A percentile compares a stretch with the other conserved stretches of the same genome.
Evolutionary conservation across 2,113 vertebrate species (phyloP).

Genomic region (Peucedramus taeniatus): DNA sequence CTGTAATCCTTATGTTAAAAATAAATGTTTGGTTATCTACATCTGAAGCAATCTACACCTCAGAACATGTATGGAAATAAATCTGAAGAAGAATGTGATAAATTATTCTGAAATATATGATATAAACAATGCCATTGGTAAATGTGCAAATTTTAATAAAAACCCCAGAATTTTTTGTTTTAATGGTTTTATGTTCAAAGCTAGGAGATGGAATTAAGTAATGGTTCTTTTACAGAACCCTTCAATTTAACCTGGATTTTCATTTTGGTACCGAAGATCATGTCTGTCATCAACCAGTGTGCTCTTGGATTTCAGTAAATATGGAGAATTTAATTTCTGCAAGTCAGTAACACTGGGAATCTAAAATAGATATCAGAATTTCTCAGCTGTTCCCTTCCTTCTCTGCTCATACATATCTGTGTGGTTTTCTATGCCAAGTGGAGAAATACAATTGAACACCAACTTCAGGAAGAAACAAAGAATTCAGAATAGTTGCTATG

Average conservation of each 20-base stretch:
- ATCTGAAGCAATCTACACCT: not conserved
- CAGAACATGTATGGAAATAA: not conserved
- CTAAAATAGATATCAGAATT: not conserved
- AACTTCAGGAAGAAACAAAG: not conserved
- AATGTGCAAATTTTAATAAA: not conserved
- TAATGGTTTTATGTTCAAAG: not conserved
- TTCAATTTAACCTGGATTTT: not conserved
- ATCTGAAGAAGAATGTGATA: not conserved
- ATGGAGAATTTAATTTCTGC: not conserved
- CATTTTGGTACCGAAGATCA: not conserved
- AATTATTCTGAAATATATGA: not conserved
- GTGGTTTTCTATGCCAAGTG: not conserved
- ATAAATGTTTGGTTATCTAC: not conserved
- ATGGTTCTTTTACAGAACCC: not conserved
- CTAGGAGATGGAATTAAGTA: not conserved
- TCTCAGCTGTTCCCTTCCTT: not conserved
- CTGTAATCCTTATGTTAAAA: not conserved
- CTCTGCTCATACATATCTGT: not conserved
- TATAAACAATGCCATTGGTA: not conserved
- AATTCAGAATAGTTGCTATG: not conserved
- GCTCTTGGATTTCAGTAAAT: not conserved
- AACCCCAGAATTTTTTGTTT: rapidly evolving
- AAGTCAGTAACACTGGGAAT: not conserved
- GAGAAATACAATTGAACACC: not conserved
- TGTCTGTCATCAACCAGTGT: not conserved